Evolutionary conservation across 2,113 vertebrate species (phyloP), one percentile per base, ranked within the genome.

Genomic region (Thamnaconus septentrionalis): DNA sequence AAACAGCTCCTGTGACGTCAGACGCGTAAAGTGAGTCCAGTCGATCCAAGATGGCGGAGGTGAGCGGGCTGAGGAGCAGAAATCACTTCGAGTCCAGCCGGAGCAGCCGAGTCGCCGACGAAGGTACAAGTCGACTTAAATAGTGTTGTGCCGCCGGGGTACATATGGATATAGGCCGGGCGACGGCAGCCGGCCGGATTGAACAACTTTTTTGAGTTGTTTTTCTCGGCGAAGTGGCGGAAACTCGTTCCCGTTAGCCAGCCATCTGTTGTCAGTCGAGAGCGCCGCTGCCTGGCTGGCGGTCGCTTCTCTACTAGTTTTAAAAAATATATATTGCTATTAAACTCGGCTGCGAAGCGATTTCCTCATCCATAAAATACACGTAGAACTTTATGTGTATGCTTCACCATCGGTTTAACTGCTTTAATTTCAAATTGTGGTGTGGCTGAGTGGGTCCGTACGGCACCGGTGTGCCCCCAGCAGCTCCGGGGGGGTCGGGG

Each of bases 21-120:
- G 42, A 68, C 70, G 81, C 65, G 18, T 31, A 31, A 31, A 31
- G 18, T 43, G 18, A 64, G 53, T 88, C 91, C 92, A 94, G 91
- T 49, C 86, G 74, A 87, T 87, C 84, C 94, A 96, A 97, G 94
- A 97, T 97, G 95, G 95, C 95, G 95, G 94, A 93, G 84, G 91
- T 92, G 90, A 91, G 93, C 88, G 92, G 93, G 89, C 64, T 83
- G 83, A 87, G 89, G 87, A 89, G 50, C 81, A 85, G 88, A 69
- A 88, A 80, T 79, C 85, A 83, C 81, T 81, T 87, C 59, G 84
- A 80, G 42, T 64, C 71, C 42, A 92, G 86, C 78, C 72, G 67
- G 49, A 90, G 84, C 87, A 73, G 60, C 85, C 73, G 79, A 75
- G 77, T 45, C 48, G 57, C 43, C 12, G 77, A 75, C 54, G 75